Conservation (phyloP, 2,888 invertebrate genomes). For the Eulithis prunata region DNA sequence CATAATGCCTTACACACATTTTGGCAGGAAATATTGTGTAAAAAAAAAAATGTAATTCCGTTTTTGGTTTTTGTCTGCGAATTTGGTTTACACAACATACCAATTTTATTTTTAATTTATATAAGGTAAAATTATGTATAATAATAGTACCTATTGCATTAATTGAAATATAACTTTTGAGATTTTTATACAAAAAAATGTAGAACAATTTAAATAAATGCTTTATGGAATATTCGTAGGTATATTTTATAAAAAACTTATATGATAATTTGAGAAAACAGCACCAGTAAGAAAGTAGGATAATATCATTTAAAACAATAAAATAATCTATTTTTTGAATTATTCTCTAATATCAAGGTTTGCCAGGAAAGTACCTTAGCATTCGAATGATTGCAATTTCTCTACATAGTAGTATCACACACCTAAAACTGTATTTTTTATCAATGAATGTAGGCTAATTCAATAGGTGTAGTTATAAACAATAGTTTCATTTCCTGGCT, state of each 20-base stretch:
- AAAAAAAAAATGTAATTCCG: slow-evolving; percentile 35
- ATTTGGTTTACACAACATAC: slow-evolving; percentile 15
- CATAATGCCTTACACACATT: slow-evolving; percentile 31
- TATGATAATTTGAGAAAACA: slow-evolving; percentile 55
- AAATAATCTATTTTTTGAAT: slow-evolving; percentile 10
- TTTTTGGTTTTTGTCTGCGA: slow-evolving; percentile 35
- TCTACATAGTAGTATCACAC: neutral
- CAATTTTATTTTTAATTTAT: slow-evolving; percentile 3
- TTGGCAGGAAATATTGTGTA: slow-evolving; percentile 33
- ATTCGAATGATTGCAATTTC: too few relatives aligned
- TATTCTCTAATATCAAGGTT: slow-evolving; percentile 13
- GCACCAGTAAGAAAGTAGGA: slow-evolving; percentile 62
- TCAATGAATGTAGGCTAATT: neutral
- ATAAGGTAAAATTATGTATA: neutral
- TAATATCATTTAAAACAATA: slow-evolving; percentile 17
- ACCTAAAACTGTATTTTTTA: neutral
- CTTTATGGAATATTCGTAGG: slow-evolving; percentile 31
- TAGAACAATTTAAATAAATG: slow-evolving; percentile 32
- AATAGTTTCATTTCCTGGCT: slow-evolving; percentile 17
- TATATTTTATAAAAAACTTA: slow-evolving; percentile 30
- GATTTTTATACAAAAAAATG: slow-evolving; percentile 16
- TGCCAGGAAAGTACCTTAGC: slow-evolving; percentile 12
- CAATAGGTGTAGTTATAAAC: neutral
- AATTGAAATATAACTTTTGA: neutral
- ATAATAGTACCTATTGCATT: neutral